phyloP scores from a whole-genome alignment of 2,797 vertebrate species.

The Crenuchus spilurus region DNA sequence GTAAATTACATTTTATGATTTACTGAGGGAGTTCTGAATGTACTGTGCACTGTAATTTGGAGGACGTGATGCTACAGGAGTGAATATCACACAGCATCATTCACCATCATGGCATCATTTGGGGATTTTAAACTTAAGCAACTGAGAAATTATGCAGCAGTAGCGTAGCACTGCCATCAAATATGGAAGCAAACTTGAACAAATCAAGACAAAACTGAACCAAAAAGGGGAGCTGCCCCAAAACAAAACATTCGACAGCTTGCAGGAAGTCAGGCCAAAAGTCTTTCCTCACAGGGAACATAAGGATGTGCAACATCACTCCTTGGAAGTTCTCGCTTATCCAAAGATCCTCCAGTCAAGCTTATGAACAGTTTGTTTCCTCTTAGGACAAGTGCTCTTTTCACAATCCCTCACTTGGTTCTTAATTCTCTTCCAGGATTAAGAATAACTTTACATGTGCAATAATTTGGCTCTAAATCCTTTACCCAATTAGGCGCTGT shows the following conservation, averaged over 20 bases:
- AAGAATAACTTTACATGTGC: constrained; percentile 5
- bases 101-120: not conserved
- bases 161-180: not conserved
- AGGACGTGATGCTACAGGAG: not conserved
- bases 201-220: not conserved
- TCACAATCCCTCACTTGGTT: constrained; percentile 15
- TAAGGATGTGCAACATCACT: not conserved
- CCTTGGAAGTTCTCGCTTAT: not conserved
- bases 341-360: not conserved
- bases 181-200: not conserved
- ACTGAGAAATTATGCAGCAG: not conserved
- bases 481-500: too few relatives aligned
- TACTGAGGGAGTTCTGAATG: not conserved
- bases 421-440: not conserved
- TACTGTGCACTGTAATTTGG: not conserved
- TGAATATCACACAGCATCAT: not conserved
- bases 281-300: not conserved
- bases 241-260: not conserved
- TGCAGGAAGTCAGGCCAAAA: constrained; percentile 3
- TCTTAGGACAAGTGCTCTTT: not conserved
- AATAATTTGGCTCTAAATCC: not conserved
- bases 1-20: constrained; percentile 21
- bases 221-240: not conserved
- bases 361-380: not conserved
- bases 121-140: not conserved